phyloP scores from a whole-genome alignment of 2,888 invertebrate genomes.

The Sphaerophoria taeniata region DNA sequence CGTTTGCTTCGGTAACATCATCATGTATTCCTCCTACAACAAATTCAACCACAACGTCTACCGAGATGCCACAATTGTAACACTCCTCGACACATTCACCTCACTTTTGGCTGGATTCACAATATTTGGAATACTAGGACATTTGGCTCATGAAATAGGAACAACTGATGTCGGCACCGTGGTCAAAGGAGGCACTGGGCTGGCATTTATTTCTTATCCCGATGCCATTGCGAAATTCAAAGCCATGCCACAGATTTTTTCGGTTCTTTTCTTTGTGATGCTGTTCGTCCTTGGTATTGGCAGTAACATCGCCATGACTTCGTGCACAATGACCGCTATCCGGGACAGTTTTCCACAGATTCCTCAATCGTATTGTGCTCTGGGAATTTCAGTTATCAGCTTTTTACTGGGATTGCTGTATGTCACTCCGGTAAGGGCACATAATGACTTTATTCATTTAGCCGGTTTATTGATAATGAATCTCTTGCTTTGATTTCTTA shows the following conservation, averaged over 20 bases:
- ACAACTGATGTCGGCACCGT: constrained; percentile 83
- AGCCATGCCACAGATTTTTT: constrained; percentile 84
- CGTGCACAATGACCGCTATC: constrained; percentile 83
- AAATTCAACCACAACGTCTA: constrained; percentile 85
- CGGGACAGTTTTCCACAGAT: constrained; percentile 83
- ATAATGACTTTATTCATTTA: neutral
- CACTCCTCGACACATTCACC: constrained; percentile 84
- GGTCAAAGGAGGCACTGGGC: constrained; percentile 84
- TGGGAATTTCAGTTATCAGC: constrained; percentile 83
- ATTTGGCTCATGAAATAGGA: constrained; percentile 84
- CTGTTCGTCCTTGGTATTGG: constrained; percentile 85
- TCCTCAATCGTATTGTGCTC: constrained; percentile 84
- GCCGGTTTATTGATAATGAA: neutral
- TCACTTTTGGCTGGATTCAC: constrained; percentile 85
- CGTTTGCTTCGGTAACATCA: constrained; percentile 86
- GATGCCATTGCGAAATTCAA: constrained; percentile 85
- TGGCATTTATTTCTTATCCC: constrained; percentile 85
- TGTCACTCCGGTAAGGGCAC: constrained; percentile 86
- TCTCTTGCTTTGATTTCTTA: neutral
- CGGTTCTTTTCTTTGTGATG: constrained; percentile 85
- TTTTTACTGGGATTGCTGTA: constrained; percentile 86
- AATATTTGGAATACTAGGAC: constrained; percentile 85
- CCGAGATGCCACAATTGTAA: constrained; percentile 85
- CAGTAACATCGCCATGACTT: constrained; percentile 83
- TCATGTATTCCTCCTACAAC: constrained; percentile 87